Percentiles rank a stretch among this genome's conserved stretches.
These are phyloP conservation scores for Zygaena filipendulae DNA, from an alignment of 2,888 invertebrate genomes.

Conservation along the genomic window DNA sequence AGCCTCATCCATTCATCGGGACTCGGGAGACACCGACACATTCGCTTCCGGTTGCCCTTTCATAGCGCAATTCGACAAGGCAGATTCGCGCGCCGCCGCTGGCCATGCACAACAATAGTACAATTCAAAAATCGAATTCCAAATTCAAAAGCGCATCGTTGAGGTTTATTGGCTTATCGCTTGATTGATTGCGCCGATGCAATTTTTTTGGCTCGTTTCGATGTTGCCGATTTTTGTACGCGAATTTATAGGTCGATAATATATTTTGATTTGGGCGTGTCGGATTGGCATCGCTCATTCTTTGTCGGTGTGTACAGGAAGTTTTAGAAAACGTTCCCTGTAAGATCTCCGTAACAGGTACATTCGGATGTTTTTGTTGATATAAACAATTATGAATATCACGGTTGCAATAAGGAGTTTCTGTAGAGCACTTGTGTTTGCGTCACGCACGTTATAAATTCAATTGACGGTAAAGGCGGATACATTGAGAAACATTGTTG, in stretches of 20 bases:
- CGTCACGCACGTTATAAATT: slow-evolving; percentile 57
- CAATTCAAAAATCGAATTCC: slow-evolving; percentile 60
- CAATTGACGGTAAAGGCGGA: too few relatives aligned
- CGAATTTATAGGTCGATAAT: slow-evolving; percentile 42
- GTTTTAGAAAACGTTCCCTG: slow-evolving; percentile 30
- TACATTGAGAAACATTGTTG: too few relatives aligned
- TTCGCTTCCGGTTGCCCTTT: slow-evolving; percentile 58
- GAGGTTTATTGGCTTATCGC: slow-evolving; percentile 70
- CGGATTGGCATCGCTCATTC: slow-evolving; percentile 39
- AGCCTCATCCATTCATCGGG: slow-evolving; percentile 47
- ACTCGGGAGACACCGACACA: slow-evolving; percentile 47
- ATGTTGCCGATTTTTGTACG: slow-evolving; percentile 33
- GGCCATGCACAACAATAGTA: slow-evolving; percentile 52
- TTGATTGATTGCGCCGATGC: slow-evolving; percentile 64
- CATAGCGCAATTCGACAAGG: slow-evolving; percentile 57
- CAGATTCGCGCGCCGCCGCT: slow-evolving; percentile 51
- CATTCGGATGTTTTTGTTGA: slow-evolving; percentile 23
- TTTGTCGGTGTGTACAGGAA: slow-evolving; percentile 62
- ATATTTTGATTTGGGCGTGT: slow-evolving; percentile 67
- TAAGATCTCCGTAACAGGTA: slow-evolving; percentile 44
- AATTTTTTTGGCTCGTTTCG: slow-evolving; percentile 25
- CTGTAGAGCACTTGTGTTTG: slow-evolving; percentile 57
- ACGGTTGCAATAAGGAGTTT: slow-evolving; percentile 24
- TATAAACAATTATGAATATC: slow-evolving; percentile 7
- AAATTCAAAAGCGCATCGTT: slow-evolving; percentile 67